Conservation (phyloP, 2,888 invertebrate genomes). For the Drosophila mimica region DNA sequence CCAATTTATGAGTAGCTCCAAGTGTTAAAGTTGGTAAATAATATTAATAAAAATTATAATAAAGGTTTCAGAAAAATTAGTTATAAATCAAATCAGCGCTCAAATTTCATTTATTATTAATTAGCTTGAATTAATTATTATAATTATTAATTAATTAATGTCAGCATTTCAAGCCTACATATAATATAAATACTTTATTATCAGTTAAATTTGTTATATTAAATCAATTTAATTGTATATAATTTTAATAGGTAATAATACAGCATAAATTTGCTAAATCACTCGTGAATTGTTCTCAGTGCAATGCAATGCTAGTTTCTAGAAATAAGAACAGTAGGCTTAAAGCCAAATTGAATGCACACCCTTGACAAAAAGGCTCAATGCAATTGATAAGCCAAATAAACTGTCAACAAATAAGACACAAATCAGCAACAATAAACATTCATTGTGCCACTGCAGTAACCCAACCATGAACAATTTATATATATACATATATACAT, state of each 20-base stretch:
- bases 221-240: no score
- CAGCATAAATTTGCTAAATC: no score
- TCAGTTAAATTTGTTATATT: no score
- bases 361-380: constrained; percentile 49
- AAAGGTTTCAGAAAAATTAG: no score
- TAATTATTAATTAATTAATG: not conserved
- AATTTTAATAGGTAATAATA: no score
- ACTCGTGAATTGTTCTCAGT: constrained; percentile 35
- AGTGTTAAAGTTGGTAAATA: not conserved
- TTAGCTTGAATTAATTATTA: not conserved
- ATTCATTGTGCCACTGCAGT: constrained; percentile 56
- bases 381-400: constrained; percentile 77
- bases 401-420: constrained; percentile 83
- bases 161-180: not conserved
- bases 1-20: not conserved
- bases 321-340: constrained; percentile 38
- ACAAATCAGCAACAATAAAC: constrained; percentile 80
- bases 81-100: not conserved
- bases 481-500: not conserved
- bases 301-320: constrained; percentile 50
- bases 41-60: no score
- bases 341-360: constrained; percentile 48
- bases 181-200: no score
- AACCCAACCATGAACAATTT: constrained; percentile 21
- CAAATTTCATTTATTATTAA: not conserved